phyloP scores from a whole-genome alignment of 2,888 invertebrate species.

The Pegoplata infirma region DNA sequence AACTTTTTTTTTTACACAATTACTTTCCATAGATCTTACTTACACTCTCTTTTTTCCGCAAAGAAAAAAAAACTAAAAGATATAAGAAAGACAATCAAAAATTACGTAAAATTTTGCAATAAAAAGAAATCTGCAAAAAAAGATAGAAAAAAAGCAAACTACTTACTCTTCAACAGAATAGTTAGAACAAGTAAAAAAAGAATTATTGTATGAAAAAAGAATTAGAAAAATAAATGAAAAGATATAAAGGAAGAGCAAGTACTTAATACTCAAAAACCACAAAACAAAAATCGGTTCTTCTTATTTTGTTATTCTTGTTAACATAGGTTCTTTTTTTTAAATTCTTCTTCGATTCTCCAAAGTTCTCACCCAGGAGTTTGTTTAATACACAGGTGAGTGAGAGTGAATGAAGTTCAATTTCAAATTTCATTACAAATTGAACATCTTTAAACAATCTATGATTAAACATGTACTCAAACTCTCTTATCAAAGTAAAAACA shows the following conservation, averaged over 20 bases:
- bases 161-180: not conserved
- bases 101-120: not conserved
- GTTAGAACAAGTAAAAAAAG: not conserved
- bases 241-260: not conserved
- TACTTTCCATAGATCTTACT: constrained; percentile 56
- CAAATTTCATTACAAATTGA: constrained; percentile 66
- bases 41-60: constrained; percentile 48
- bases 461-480: constrained; percentile 34
- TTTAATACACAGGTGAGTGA: constrained; percentile 67
- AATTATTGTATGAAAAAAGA: too few relatives aligned
- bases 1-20: constrained; percentile 43
- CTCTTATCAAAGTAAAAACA: not conserved
- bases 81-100: not conserved
- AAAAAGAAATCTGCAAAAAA: not conserved
- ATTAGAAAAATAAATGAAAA: not conserved
- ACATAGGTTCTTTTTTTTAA: not conserved
- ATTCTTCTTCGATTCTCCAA: not conserved
- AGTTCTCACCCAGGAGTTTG: not conserved
- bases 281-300: constrained; percentile 17
- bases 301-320: not conserved
- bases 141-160: too few relatives aligned
- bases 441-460: constrained; percentile 12
- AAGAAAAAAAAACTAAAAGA: not conserved
- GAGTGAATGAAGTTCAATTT: constrained; percentile 72
- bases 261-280: not conserved